Percentiles rank a stretch among this genome's conserved stretches.
Evolutionary conservation across 2,888 invertebrate genomes (phyloP).

Genomic region (Nebria salina): DNA sequence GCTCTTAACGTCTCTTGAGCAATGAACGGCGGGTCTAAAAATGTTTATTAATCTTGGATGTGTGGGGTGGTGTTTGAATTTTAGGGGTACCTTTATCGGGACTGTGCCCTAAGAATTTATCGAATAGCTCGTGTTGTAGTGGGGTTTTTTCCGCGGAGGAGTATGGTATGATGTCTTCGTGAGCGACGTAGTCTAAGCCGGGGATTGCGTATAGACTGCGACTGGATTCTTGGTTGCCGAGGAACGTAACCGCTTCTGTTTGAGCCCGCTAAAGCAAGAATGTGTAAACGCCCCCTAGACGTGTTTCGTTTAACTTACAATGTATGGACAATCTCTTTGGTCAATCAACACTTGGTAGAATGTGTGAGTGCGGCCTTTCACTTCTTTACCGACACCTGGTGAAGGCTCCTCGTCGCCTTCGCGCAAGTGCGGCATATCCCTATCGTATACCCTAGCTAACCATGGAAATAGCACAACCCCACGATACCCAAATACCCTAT

Average conservation of each 20-base stretch:
- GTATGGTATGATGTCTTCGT: constrained; percentile 97
- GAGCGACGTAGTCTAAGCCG: constrained; percentile 97
- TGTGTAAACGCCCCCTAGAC: neutral
- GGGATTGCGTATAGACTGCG: constrained; percentile 96
- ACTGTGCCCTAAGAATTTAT: constrained; percentile 88
- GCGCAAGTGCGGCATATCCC: constrained; percentile 75
- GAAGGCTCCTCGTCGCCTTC: constrained; percentile 57
- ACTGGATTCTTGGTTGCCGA: constrained; percentile 95
- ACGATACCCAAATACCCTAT: constrained; percentile 96
- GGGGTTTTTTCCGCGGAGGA: constrained; percentile 88
- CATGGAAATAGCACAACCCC: constrained; percentile 98
- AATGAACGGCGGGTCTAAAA: constrained; percentile 82
- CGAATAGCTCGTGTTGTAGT: constrained; percentile 94
- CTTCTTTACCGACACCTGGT: constrained; percentile 79
- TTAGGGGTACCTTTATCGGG: constrained; percentile 73
- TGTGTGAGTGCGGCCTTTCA: constrained; percentile 89
- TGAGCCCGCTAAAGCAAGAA: constrained; percentile 82
- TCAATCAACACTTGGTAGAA: constrained; percentile 99
- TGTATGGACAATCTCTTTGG: constrained; percentile 94
- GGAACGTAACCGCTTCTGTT: constrained; percentile 96
- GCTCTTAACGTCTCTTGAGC: constrained; percentile 90
- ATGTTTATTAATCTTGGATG: neutral
- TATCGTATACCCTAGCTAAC: constrained; percentile 94
- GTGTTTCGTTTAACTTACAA: constrained; percentile 72
- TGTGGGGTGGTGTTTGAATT: neutral